These are phyloP conservation scores for Cetonia aurata DNA, from an alignment of 2,888 invertebrate genomes.

Conservation along the genomic window DNA sequence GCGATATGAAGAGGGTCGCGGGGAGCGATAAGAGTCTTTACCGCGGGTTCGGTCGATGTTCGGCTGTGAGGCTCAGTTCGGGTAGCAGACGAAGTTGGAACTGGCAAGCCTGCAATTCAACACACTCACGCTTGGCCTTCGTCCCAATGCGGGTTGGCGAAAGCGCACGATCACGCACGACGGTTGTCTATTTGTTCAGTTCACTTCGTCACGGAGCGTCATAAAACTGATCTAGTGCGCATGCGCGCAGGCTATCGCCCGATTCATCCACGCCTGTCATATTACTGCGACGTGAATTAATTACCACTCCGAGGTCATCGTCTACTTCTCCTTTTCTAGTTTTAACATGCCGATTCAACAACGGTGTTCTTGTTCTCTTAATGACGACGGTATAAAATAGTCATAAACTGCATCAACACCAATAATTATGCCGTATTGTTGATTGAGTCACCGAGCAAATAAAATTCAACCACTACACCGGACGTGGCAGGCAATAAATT, in stretches of 20 bases:
- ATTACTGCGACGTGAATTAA: conserved; percentile 28
- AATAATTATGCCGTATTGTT: too few species aligned
- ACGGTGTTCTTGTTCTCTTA: too few species aligned
- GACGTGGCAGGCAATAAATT: too few species aligned
- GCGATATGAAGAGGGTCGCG: conserved; percentile 28
- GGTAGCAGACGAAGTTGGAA: conserved; percentile 22
- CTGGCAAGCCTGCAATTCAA: conserved; percentile 12
- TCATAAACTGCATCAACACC: too few species aligned
- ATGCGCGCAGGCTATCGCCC: conserved; percentile 37
- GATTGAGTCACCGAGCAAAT: too few species aligned
- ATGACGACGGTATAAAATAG: too few species aligned
- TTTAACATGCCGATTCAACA: background rate
- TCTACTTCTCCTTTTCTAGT: background rate
- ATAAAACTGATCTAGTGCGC: conserved; percentile 22
- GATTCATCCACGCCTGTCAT: conserved; percentile 29
- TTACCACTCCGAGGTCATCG: conserved; percentile 2
- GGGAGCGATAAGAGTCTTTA: conserved; percentile 37
- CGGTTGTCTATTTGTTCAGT: conserved; percentile 30
- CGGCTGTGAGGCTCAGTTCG: conserved; percentile 36
- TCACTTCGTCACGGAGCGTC: conserved; percentile 20
- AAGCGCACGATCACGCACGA: conserved; percentile 22
- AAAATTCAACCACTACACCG: too few species aligned
- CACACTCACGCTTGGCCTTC: conserved; percentile 38
- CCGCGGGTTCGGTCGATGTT: conserved; percentile 37
- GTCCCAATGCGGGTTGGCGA: conserved; percentile 22